Evolutionary conservation across 2,888 invertebrate genomes (phyloP).

Genomic region (Drosophila anomalata): DNA sequence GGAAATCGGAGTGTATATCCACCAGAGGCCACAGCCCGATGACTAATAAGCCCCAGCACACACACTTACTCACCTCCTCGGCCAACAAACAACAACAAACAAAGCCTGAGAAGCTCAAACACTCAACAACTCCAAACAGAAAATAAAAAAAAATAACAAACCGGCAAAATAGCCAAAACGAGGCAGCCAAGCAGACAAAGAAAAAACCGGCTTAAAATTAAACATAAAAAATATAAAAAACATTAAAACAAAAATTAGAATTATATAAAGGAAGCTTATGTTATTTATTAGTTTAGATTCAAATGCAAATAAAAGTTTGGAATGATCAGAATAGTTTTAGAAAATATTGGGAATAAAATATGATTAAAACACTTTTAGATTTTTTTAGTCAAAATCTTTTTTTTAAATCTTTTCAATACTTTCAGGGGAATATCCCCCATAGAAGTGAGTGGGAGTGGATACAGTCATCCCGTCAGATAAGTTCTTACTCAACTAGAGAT

Average conservation of each 20-base stretch:
- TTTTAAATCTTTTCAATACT: background rate
- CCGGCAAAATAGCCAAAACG: slow-evolving; percentile 64
- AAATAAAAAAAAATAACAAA: slow-evolving; percentile 48
- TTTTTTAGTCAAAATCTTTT: background rate
- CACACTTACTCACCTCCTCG: slow-evolving; percentile 17
- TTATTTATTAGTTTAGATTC: background rate
- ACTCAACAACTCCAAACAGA: background rate
- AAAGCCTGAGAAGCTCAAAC: slow-evolving; percentile 34
- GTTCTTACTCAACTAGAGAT: slow-evolving; percentile 13
- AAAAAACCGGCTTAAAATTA: slow-evolving; percentile 68
- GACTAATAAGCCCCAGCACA: slow-evolving; percentile 61
- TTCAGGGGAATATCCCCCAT: slow-evolving; percentile 28
- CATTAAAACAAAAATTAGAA: slow-evolving; percentile 13
- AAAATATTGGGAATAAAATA: background rate
- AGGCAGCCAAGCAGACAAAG: slow-evolving; percentile 54
- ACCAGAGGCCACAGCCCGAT: slow-evolving; percentile 32
- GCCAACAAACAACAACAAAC: slow-evolving; percentile 53
- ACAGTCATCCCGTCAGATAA: background rate
- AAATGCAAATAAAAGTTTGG: too few relatives aligned
- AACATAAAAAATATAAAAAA: slow-evolving; percentile 18
- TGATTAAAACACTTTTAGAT: background rate
- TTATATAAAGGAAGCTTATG: slow-evolving; percentile 9
- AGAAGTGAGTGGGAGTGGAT: slow-evolving; percentile 17
- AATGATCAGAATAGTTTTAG: background rate
- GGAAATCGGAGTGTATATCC: slow-evolving; percentile 32